phyloP scores from a whole-genome alignment of 1,140 invertebrate genomes.

The Caenorhabditis remanei region DNA sequence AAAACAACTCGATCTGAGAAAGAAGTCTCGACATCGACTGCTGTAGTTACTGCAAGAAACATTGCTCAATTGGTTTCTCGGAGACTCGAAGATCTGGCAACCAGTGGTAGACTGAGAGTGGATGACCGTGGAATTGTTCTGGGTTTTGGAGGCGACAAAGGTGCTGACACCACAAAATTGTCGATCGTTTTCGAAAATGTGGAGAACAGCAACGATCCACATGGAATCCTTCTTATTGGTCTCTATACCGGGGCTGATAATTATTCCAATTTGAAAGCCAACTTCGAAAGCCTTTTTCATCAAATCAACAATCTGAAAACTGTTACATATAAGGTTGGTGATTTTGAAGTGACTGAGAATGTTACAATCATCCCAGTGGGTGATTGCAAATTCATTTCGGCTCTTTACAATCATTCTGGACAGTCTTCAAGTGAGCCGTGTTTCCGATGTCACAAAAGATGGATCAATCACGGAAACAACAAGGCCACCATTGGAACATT shows the following conservation, averaged over 20 bases:
- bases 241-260: background rate
- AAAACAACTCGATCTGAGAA: too few species aligned
- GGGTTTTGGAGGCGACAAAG: too few species aligned
- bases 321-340: background rate
- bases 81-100: too few species aligned
- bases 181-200: too few species aligned
- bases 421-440: background rate
- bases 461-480: background rate
- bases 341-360: background rate
- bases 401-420: background rate
- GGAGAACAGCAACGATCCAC: background rate
- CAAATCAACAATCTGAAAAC: background rate
- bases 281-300: background rate
- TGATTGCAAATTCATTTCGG: background rate
- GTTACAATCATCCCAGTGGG: background rate
- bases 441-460: background rate
- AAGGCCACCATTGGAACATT: background rate
- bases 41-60: too few species aligned
- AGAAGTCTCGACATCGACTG: too few species aligned
- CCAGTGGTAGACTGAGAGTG: too few species aligned
- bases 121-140: too few species aligned
- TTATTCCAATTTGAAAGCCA: background rate
- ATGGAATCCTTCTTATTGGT: background rate
- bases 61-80: too few species aligned
- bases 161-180: too few species aligned